These are phyloP conservation scores for Ranitomeya imitator DNA, from an alignment of 2,113 vertebrate species.

Conservation along the genomic window DNA sequence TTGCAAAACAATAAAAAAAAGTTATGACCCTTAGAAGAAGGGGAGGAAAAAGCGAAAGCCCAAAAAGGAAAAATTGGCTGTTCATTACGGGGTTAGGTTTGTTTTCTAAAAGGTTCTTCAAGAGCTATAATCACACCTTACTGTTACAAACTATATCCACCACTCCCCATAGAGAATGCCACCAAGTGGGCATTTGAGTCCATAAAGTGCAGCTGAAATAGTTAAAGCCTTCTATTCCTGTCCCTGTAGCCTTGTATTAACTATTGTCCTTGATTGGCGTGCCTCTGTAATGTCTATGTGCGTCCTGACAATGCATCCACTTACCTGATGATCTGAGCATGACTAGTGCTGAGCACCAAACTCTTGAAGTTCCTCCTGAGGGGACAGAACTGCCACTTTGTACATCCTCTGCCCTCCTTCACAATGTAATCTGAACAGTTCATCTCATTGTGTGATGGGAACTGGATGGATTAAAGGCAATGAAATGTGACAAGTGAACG, in stretches of 20 bases:
- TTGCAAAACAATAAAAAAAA: too few relatives aligned
- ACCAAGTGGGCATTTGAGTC: not conserved
- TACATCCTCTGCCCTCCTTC: slow-evolving; percentile 37
- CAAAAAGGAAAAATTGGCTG: too few relatives aligned
- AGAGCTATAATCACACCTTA: not conserved
- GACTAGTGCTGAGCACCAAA: slow-evolving; percentile 18
- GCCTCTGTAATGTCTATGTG: slow-evolving; percentile 16
- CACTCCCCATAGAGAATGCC: not conserved
- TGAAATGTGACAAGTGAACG: slow-evolving; percentile 37
- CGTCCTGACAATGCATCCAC: slow-evolving; percentile 33
- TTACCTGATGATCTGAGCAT: slow-evolving; percentile 53
- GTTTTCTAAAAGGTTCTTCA: not conserved
- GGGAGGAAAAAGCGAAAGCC: too few relatives aligned
- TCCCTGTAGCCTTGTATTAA: not conserved
- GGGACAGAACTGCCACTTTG: slow-evolving; percentile 41
- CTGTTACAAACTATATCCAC: not conserved
- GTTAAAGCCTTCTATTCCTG: slow-evolving; percentile 1
- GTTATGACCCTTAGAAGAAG: too few relatives aligned
- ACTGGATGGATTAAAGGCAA: slow-evolving; percentile 31
- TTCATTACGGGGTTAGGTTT: too few relatives aligned
- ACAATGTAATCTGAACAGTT: not conserved
- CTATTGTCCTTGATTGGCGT: slow-evolving; percentile 29
- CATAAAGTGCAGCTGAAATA: not conserved
- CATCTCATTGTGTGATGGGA: not conserved
- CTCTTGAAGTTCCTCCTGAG: slow-evolving; percentile 49